These are phyloP conservation scores for Zeugodacus cucurbitae DNA, from an alignment of 1,140 invertebrate genomes.

Conservation along the genomic window DNA sequence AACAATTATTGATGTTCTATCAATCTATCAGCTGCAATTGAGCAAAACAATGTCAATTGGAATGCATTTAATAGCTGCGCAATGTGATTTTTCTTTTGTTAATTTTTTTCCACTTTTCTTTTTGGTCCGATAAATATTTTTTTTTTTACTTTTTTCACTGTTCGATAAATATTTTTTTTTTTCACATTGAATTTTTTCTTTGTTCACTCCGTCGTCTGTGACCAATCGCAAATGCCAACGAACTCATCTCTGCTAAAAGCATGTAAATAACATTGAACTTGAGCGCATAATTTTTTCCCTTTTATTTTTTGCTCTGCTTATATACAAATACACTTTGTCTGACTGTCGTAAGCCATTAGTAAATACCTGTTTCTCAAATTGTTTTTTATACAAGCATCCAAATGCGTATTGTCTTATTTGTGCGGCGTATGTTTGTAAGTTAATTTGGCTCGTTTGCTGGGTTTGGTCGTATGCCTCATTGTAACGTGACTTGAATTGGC, in stretches of 20 bases:
- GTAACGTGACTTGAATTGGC: neutral
- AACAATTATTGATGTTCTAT: neutral
- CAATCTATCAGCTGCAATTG: neutral
- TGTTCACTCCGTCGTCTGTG: neutral
- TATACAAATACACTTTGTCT: neutral
- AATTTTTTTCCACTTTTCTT: neutral
- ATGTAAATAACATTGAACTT: constrained; percentile 35
- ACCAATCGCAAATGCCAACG: constrained; percentile 3
- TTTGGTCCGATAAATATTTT: neutral
- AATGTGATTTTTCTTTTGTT: neutral
- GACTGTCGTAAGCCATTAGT: neutral
- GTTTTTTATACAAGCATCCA: neutral
- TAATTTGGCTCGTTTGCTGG: neutral
- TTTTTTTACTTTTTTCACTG: neutral
- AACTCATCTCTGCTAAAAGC: neutral
- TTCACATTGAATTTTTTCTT: neutral
- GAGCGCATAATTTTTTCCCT: neutral
- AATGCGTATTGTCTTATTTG: neutral
- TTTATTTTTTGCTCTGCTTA: neutral
- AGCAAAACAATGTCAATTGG: neutral
- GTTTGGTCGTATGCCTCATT: neutral
- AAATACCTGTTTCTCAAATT: neutral
- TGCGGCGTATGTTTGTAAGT: neutral
- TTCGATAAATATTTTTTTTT: neutral
- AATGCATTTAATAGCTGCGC: neutral